Evolutionary conservation across 2,797 vertebrate species (phyloP).

Genomic region (Crocodylus rhombifer): DNA sequence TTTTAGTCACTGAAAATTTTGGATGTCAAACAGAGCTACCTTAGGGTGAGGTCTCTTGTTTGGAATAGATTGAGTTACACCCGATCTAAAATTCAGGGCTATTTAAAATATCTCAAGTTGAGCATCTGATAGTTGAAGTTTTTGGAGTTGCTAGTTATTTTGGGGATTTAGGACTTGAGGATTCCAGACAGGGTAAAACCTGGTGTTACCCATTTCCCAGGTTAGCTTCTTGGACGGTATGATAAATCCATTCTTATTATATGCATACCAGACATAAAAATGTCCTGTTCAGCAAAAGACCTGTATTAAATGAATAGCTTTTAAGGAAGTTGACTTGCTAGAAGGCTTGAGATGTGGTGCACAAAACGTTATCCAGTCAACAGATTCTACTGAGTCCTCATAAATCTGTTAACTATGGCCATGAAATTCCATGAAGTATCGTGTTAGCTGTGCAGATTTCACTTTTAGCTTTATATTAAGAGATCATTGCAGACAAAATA

Average conservation of each 20-base stretch:
- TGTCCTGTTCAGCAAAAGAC: not conserved
- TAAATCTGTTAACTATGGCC: not conserved
- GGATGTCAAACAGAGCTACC: not conserved
- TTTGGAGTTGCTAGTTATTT: not conserved
- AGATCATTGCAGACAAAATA: not conserved
- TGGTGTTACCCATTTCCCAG: rapidly evolving
- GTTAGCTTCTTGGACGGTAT: not conserved
- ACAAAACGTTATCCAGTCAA: not conserved
- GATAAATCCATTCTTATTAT: not conserved
- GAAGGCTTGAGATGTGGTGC: not conserved
- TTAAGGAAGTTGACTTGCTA: not conserved
- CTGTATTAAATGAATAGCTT: not conserved
- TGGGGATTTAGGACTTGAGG: not conserved
- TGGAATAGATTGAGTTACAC: not conserved
- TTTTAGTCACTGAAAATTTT: not conserved
- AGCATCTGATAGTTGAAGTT: not conserved
- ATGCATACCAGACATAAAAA: not conserved
- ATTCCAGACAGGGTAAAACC: not conserved
- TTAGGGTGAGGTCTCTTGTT: not conserved
- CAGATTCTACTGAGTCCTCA: not conserved
- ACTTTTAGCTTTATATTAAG: not conserved
- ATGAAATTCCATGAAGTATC: not conserved
- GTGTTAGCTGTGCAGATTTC: not conserved
- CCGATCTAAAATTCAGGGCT: not conserved
- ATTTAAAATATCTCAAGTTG: not conserved